Evolutionary conservation across 2,113 vertebrate species (phyloP).

Genomic region (Anhinga rufa): DNA sequence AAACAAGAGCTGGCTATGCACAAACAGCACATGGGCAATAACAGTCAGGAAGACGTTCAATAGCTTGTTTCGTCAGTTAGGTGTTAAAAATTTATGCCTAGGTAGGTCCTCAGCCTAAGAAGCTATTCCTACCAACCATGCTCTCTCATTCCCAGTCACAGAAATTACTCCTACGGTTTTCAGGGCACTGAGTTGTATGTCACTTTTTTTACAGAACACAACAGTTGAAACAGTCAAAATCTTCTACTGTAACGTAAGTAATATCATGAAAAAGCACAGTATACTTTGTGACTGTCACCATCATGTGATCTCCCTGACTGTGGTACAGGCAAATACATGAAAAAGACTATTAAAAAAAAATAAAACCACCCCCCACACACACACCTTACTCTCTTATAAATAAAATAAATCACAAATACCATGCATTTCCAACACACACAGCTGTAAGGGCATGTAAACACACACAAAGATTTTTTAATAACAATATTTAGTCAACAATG

Average conservation of each 20-base stretch:
- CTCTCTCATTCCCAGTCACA: background rate
- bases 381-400: background rate
- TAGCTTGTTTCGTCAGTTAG: background rate
- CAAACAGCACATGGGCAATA: background rate
- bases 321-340: background rate
- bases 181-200: background rate
- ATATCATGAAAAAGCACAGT: background rate
- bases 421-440: background rate
- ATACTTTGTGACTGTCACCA: background rate
- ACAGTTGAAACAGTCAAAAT: background rate
- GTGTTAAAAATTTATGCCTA: background rate
- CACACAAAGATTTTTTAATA: accelerated
- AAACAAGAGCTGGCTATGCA: background rate
- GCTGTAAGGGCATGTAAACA: accelerated
- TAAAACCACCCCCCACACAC: background rate
- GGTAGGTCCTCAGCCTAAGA: background rate
- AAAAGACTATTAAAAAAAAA: background rate
- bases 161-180: background rate
- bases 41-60: background rate
- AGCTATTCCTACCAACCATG: background rate
- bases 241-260: background rate
- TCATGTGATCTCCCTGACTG: background rate
- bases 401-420: background rate
- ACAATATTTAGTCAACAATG: too few relatives aligned
- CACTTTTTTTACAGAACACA: background rate